Conservation (phyloP, 2,113 vertebrate genomes). For the Lophotis ruficrista region DNA sequence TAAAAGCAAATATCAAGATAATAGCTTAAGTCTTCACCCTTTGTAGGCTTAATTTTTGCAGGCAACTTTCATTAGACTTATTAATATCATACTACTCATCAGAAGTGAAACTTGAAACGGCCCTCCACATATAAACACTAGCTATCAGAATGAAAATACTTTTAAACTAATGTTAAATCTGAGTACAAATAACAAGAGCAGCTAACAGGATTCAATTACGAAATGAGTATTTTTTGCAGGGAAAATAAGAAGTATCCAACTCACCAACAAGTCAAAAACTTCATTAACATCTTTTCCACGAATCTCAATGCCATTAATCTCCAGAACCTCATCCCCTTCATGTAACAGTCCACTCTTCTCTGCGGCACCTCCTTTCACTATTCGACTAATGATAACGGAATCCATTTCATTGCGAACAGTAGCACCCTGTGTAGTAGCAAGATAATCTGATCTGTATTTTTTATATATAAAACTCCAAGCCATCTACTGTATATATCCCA, state of each 20-base stretch:
- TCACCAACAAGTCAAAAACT: slow-evolving; percentile 93
- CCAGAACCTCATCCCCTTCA: slow-evolving; percentile 94
- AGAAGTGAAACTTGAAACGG: background rate
- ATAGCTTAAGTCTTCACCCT: background rate
- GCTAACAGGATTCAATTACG: background rate
- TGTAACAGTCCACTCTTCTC: slow-evolving; percentile 92
- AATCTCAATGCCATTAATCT: slow-evolving; percentile 92
- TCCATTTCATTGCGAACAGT: slow-evolving; percentile 96
- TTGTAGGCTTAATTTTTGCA: background rate
- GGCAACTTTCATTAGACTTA: background rate
- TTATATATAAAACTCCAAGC: slow-evolving; percentile 7
- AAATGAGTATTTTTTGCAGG: background rate
- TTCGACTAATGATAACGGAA: slow-evolving; percentile 93
- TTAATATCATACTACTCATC: background rate
- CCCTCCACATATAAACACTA: background rate
- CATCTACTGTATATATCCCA: background rate
- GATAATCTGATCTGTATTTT: slow-evolving; percentile 1
- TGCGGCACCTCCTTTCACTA: slow-evolving; percentile 93
- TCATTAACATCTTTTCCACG: slow-evolving; percentile 95
- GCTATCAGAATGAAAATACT: background rate
- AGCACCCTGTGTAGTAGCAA: slow-evolving; percentile 82
- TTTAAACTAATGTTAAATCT: background rate
- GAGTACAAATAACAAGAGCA: background rate
- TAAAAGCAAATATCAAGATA: background rate
- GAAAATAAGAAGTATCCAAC: slow-evolving; percentile 19